Evolutionary conservation across 2,113 vertebrate genomes (phyloP).

Genomic region (Catagonus wagneri): DNA sequence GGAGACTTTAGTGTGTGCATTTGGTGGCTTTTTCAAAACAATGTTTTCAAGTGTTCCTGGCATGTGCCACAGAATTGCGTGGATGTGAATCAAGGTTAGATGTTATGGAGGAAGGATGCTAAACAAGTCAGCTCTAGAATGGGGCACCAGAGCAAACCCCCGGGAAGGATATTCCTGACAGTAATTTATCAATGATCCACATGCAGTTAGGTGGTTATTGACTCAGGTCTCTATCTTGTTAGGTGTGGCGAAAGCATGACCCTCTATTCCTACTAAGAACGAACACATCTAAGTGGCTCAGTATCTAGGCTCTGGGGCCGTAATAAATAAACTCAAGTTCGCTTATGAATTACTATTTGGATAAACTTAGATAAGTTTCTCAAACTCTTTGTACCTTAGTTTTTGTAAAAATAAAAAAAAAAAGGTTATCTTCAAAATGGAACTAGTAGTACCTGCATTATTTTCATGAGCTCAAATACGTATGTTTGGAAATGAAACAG

Average conservation of each 20-base stretch:
- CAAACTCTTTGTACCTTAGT: background rate
- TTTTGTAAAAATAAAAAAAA: background rate
- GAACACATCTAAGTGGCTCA: background rate
- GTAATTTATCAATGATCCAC: background rate
- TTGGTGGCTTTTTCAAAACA: background rate
- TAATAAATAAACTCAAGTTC: background rate
- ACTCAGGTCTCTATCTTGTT: background rate
- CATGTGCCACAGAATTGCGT: background rate
- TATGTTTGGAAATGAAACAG: background rate
- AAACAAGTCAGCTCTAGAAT: background rate
- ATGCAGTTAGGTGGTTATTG: background rate
- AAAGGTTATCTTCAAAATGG: background rate
- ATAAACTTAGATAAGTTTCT: background rate
- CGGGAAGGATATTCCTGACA: background rate
- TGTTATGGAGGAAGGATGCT: background rate
- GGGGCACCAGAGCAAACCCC: background rate
- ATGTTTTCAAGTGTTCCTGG: background rate
- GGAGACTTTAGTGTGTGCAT: background rate
- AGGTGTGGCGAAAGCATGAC: background rate
- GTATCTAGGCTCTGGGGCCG: background rate
- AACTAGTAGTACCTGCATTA: background rate
- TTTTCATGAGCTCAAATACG: background rate
- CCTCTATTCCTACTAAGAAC: background rate
- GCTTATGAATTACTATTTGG: background rate
- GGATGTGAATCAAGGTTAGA: background rate